Evolutionary conservation across 2,113 vertebrate species (phyloP).

Genomic region (Apodemus speciosus): DNA sequence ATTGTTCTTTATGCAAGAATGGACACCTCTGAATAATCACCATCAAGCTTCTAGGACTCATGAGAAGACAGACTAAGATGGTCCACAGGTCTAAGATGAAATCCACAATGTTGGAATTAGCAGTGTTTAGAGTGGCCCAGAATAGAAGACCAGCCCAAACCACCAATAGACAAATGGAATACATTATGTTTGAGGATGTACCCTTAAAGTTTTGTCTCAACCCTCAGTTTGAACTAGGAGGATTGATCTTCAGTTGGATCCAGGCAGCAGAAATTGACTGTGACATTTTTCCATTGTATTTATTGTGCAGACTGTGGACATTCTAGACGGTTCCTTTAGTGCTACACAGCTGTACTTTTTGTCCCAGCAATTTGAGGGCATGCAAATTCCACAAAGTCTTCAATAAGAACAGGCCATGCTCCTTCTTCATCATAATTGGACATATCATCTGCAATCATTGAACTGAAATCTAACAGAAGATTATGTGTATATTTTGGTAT

Average conservation of each 20-base stretch:
- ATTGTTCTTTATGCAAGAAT: slow-evolving; percentile 88
- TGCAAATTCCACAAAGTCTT: slow-evolving; percentile 95
- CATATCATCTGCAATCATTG: slow-evolving; percentile 93
- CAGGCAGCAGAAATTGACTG: slow-evolving; percentile 92
- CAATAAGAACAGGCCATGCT: slow-evolving; percentile 93
- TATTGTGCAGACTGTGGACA: slow-evolving; percentile 92
- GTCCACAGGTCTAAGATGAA: slow-evolving; percentile 86
- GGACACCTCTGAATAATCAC: slow-evolving; percentile 86
- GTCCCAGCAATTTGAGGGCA: slow-evolving; percentile 93
- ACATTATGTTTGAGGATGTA: slow-evolving; percentile 89
- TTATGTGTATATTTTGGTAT: slow-evolving; percentile 93
- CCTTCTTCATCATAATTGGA: slow-evolving; percentile 93
- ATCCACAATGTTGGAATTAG: slow-evolving; percentile 87
- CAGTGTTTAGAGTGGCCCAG: slow-evolving; percentile 86
- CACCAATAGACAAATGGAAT: slow-evolving; percentile 87
- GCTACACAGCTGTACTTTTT: slow-evolving; percentile 93
- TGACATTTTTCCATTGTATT: slow-evolving; percentile 88
- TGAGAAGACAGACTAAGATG: slow-evolving; percentile 84
- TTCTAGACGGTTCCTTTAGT: slow-evolving; percentile 87
- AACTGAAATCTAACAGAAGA: slow-evolving; percentile 92
- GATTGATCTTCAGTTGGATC: slow-evolving; percentile 91
- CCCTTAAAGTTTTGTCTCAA: slow-evolving; percentile 89
- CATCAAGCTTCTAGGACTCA: slow-evolving; percentile 86
- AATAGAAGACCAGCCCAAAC: slow-evolving; percentile 91
- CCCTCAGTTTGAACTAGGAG: slow-evolving; percentile 85